A percentile compares a stretch with the other conserved stretches of the same genome.
Evolutionary conservation across 2,888 invertebrate species (phyloP).

Genomic region (Diabrotica balteata): DNA sequence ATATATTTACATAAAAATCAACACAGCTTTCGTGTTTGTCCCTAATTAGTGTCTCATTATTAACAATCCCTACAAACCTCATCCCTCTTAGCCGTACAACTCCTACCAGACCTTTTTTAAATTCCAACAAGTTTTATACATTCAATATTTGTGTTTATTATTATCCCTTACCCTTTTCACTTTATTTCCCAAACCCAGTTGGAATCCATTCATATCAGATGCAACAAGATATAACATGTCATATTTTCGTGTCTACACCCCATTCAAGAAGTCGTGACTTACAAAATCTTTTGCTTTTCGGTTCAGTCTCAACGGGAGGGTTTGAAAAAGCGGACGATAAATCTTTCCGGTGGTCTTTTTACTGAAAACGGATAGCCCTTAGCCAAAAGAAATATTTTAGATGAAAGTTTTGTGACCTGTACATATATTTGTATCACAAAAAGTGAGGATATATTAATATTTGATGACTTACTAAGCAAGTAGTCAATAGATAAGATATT

Average conservation of each 20-base stretch:
- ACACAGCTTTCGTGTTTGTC: neutral
- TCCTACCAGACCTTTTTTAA: conserved; percentile 17
- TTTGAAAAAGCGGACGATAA: conserved; percentile 22
- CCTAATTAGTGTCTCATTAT: conserved; percentile 10
- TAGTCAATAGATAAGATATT: no score
- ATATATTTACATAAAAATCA: no score
- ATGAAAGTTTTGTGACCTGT: no score
- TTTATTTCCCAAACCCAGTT: conserved; percentile 17
- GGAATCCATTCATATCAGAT: conserved; percentile 18
- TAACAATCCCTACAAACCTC: conserved; percentile 6
- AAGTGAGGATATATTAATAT: no score
- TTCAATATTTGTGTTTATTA: conserved; percentile 27
- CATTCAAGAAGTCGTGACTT: conserved; percentile 26
- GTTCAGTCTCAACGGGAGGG: conserved; percentile 20
- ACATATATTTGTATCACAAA: no score
- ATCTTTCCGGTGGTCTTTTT: conserved; percentile 20
- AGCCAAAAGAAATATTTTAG: neutral
- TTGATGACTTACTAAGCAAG: no score
- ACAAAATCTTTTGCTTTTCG: conserved; percentile 22
- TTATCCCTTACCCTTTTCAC: conserved; percentile 22
- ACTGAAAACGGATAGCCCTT: conserved; percentile 10
- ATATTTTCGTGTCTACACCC: conserved; percentile 26
- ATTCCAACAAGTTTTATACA: conserved; percentile 21
- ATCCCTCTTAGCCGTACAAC: neutral
- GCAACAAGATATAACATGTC: conserved; percentile 27